Base-by-base conservation (phyloP, 2,888 invertebrate species). In the Lochmaea crataegi region DNA sequence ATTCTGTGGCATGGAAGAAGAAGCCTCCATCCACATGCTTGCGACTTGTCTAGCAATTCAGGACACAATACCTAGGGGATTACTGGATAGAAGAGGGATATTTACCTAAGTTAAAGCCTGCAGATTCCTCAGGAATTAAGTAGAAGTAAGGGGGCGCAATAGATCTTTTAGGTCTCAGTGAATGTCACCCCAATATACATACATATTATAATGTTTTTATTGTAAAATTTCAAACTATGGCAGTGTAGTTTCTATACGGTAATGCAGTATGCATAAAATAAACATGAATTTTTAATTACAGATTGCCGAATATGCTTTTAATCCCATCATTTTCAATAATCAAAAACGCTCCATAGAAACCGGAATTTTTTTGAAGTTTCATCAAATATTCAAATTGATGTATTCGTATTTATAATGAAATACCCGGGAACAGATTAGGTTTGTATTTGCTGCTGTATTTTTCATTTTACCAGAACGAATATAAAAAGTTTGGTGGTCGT, bases 371-470 rank as follows among this genome's bases (percentile, higher is more conserved):
- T 75, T 72, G 68, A 73, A 75, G 68, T 66, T 69, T 61, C 69
- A 71, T 74, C 56, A 76, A 76, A 72, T 71, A 74, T 75, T 73
- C 67, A 73, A 68, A 73, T 72, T 73, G 66, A 71, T 65, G 70
- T 69, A 65, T 58, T 69, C 68, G 60, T 65, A 72, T 73, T 67
- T 69, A 72, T 75, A 73, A 75, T 73, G 63, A 69, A 75, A 71
- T 75, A 73, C 63, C 71, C 18, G 48, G 53, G 57, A 38, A 56
- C 45, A 69, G 71, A 76, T 76, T 76, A 74, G 75, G 69, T 75
- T 75, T 72, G 45, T 73, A 65, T 71, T 63, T 71, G 71, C 65
- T 58, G 66, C 65, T 61, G 51, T 53, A 73, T 73, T 72, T 75
- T 75, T 75, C 12, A 38, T 41, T 63, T 63, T 42, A 18, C 41